Conservation (phyloP, 2,113 vertebrate genomes). For the cat (Felis catus) region DNA sequence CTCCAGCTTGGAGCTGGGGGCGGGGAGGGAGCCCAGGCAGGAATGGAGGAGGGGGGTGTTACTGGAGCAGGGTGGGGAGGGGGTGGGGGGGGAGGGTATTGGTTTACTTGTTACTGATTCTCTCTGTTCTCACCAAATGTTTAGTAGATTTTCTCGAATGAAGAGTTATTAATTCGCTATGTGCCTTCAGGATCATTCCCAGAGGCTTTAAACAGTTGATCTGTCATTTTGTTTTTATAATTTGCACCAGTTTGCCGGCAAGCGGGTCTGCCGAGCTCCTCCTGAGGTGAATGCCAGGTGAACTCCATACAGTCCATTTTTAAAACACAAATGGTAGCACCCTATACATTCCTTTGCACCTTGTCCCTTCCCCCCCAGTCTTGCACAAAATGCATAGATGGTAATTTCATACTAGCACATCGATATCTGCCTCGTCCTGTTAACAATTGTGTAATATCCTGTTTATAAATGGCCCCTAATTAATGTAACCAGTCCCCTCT, state of each 20-base stretch:
- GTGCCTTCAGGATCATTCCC: not conserved
- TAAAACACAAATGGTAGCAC: not conserved
- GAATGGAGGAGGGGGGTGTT: not conserved
- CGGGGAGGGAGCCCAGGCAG: not conserved
- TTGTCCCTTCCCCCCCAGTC: not conserved
- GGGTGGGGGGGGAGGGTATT: not conserved
- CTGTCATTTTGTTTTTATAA: not conserved
- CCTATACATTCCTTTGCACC: not conserved
- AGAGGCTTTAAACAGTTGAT: not conserved
- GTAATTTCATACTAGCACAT: not conserved
- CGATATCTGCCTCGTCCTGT: not conserved
- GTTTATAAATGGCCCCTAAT: not conserved
- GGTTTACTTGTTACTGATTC: not conserved
- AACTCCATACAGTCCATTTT: not conserved
- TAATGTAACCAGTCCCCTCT: not conserved
- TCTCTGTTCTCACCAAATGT: not conserved
- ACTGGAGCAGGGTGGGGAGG: too few relatives aligned
- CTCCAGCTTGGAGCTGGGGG: not conserved
- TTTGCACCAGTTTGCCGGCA: not conserved
- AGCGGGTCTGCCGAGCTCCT: not conserved
- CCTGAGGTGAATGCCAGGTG: not conserved
- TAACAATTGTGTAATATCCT: not conserved
- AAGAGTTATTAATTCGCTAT: not conserved
- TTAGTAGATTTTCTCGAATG: not conserved
- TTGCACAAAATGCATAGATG: not conserved